Evolutionary conservation across 2,797 vertebrate species (phyloP).

Genomic region (Aselliscus stoliczkanus): DNA sequence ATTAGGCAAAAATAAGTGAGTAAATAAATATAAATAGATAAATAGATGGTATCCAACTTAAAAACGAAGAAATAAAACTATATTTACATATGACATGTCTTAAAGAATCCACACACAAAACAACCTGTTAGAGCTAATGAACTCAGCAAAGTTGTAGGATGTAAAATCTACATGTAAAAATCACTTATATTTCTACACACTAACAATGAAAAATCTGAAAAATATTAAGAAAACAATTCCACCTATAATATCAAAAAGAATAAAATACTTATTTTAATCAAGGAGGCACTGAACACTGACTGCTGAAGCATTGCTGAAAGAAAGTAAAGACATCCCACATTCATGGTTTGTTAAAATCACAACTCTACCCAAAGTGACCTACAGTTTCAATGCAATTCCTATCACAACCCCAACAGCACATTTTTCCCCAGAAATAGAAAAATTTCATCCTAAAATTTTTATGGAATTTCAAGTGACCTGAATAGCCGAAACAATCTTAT

Average conservation of each 20-base stretch:
- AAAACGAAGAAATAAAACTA: background rate
- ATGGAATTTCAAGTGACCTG: background rate
- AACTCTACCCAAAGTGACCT: background rate
- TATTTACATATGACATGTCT: background rate
- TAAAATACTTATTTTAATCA: background rate
- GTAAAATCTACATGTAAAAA: conserved; percentile 17
- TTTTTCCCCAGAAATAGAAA: background rate
- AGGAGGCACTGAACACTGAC: background rate
- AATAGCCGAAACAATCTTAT: background rate
- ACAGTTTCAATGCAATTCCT: background rate
- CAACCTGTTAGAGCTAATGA: background rate
- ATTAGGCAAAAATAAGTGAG: background rate
- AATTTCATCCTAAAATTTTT: background rate
- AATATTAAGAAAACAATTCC: background rate
- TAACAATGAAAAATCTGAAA: background rate
- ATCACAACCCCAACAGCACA: background rate
- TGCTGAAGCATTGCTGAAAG: background rate
- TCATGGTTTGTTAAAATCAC: background rate
- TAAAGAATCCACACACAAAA: background rate
- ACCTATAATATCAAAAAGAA: background rate
- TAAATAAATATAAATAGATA: no score
- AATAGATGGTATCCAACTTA: background rate
- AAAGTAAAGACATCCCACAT: background rate
- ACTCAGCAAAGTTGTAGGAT: background rate
- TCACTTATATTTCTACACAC: background rate